These are phyloP conservation scores for Stegostoma tigrinum DNA, from an alignment of 2,113 vertebrate species.

Conservation along the genomic window DNA sequence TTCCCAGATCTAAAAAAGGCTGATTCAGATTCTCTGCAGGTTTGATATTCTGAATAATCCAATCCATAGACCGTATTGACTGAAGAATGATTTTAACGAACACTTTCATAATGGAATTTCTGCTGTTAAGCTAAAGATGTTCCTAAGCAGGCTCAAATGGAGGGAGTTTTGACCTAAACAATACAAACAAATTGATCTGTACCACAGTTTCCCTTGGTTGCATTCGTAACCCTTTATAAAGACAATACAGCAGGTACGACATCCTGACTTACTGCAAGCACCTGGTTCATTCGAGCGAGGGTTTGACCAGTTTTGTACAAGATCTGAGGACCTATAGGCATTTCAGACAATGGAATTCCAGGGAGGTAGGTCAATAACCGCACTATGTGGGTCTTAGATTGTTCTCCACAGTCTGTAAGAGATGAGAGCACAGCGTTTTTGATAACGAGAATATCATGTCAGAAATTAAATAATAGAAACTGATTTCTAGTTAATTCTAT, in stretches of 20 bases:
- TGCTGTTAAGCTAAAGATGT: no score
- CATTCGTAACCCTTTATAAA: constrained; percentile 32
- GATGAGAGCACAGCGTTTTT: not conserved
- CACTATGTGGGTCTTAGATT: constrained; percentile 63
- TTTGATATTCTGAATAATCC: not conserved
- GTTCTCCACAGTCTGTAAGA: constrained; percentile 56
- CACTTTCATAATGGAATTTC: not conserved
- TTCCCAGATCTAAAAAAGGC: not conserved
- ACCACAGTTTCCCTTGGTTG: not conserved
- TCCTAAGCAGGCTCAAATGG: not conserved
- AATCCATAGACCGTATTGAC: not conserved
- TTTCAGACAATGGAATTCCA: constrained; percentile 62
- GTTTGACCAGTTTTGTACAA: constrained; percentile 68
- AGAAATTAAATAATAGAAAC: not conserved
- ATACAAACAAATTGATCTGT: not conserved
- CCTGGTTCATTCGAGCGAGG: constrained; percentile 70
- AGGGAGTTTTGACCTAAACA: not conserved
- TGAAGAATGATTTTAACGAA: not conserved
- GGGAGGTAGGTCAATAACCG: constrained; percentile 78
- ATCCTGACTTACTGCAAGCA: constrained; percentile 61
- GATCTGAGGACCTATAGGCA: constrained; percentile 52
- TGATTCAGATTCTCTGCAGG: not conserved
- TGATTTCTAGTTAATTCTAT: not conserved
- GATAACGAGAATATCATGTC: not conserved
- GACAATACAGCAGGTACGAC: constrained; percentile 66